Evolutionary conservation across 1,140 invertebrate genomes (phyloP), one percentile per base, ranked within the genome.

Genomic region (Drosophila rhopaloa): DNA sequence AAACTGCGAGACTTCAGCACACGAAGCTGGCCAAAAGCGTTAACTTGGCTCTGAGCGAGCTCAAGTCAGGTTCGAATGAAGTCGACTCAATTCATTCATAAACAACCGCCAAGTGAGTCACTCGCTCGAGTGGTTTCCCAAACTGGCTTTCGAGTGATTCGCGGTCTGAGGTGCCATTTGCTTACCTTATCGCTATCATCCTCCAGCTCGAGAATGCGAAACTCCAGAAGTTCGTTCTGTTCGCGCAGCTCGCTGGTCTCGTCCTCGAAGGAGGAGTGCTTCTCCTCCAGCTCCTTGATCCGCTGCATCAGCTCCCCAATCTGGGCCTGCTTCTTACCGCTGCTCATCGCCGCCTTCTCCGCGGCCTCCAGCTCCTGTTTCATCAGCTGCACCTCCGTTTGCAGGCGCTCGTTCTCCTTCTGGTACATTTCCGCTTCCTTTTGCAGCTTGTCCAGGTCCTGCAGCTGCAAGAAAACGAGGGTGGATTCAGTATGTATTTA

Each of bases 181-280:
- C 40, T 24, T 60, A 92, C 91, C 90, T 92, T 92, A 82, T 92
- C 91, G 59, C 89, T 92, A 81, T 92, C 91, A 54, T 93, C 93
- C 70, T 94, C 93, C 55, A 94, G 74, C 61, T 94, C 93, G 16
- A 94, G 85, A 58, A 94, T 93, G 35, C 93, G 88, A 91, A 94
- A 94, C 83, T 94, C 93, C 32, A 94, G 89, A 14, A 94, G 78
- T 81, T 94, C 93, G 70, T 93, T 93, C 68, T 94, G 93, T 65
- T 94, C 93, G 16, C 93, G 85, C 48, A 93, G 67, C 65, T 94
- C 93, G 74, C 92, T 92, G 51, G 92, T 57, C 63, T 94, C 93
- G 11, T 81, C 75, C 60, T 89, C 86, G 9, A 93, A 44, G 38
- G 24, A 92, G 70, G 93, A 77, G 46, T 93, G 92, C 40, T 92